A percentile compares a stretch with the other conserved stretches of the same genome.
phyloP scores from a whole-genome alignment of 2,797 vertebrate genomes.

The Miichthys miiuy region DNA sequence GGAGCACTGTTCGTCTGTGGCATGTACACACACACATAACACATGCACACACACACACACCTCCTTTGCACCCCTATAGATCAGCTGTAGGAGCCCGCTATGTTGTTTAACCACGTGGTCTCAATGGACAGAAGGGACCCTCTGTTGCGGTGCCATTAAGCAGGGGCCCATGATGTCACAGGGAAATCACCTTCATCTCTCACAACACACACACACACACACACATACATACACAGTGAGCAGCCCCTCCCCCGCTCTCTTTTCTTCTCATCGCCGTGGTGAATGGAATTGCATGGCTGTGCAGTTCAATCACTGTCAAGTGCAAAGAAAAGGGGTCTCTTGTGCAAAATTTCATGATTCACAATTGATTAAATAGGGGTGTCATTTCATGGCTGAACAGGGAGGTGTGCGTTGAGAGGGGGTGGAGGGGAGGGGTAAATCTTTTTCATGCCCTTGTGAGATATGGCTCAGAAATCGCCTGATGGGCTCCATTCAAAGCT shows the following conservation, averaged over 20 bases:
- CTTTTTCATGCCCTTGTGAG: constrained; percentile 77
- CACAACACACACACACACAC: constrained; percentile 40
- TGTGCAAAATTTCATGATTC: constrained; percentile 85
- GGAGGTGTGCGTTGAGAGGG: constrained; percentile 62
- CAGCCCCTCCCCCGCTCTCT: constrained; percentile 57
- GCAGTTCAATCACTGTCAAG: constrained; percentile 87
- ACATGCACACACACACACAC: constrained; percentile 19
- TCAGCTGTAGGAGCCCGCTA: constrained; percentile 56
- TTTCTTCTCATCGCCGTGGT: constrained; percentile 78
- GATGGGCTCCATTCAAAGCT: constrained; percentile 69
- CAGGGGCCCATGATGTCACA: constrained; percentile 76
- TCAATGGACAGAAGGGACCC: constrained; percentile 68
- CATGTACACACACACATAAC: constrained; percentile 18
- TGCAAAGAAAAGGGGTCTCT: constrained; percentile 82
- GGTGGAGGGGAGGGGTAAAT: constrained; percentile 22
- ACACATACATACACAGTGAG: constrained; percentile 35
- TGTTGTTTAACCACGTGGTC: constrained; percentile 45
- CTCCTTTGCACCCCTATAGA: constrained; percentile 50
- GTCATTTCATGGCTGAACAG: constrained; percentile 83
- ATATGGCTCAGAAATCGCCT: constrained; percentile 74
- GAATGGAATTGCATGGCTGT: constrained; percentile 85
- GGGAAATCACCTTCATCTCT: constrained; percentile 74
- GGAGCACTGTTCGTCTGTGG: constrained; percentile 24
- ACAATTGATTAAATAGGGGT: constrained; percentile 85
- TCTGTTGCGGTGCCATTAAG: constrained; percentile 65